Evolutionary conservation across 2,888 invertebrate genomes (phyloP).

Genomic region (Agrenia bidenticulata): DNA sequence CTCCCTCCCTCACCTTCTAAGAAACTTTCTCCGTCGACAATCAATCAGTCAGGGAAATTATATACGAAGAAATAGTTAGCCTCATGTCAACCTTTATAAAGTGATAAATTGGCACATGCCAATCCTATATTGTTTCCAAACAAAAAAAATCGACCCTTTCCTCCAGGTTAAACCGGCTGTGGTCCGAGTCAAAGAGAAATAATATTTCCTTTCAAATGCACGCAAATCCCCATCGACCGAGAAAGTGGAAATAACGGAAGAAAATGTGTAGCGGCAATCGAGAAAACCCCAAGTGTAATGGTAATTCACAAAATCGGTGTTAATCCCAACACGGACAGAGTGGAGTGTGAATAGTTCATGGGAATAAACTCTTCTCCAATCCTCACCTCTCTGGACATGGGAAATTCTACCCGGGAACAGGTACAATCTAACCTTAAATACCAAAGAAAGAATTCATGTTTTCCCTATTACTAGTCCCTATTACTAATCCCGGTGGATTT

Average conservation of each 20-base stretch:
- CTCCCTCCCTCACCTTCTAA: too few relatives aligned
- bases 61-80: slow-evolving; percentile 42
- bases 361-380: too few relatives aligned
- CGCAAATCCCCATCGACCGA: slow-evolving; percentile 20
- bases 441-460: too few relatives aligned
- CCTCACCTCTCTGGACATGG: too few relatives aligned
- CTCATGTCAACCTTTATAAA: slow-evolving; percentile 39
- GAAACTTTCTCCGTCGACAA: slow-evolving; percentile 20
- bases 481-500: too few relatives aligned
- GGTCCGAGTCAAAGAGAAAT: slow-evolving; percentile 39
- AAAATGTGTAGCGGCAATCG: neutral
- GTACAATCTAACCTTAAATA: too few relatives aligned
- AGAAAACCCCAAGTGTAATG: slow-evolving; percentile 3
- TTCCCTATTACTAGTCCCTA: too few relatives aligned
- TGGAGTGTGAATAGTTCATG: neutral
- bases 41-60: slow-evolving; percentile 43
- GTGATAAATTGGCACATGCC: slow-evolving; percentile 52
- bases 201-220: slow-evolving; percentile 41
- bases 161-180: slow-evolving; percentile 45
- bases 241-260: slow-evolving; percentile 4
- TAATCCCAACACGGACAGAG: neutral
- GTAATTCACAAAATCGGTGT: neutral
- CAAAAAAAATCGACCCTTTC: slow-evolving; percentile 29
- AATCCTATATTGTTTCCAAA: slow-evolving; percentile 28
- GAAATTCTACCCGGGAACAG: too few relatives aligned